Percentiles rank a stretch among this genome's conserved stretches.
Conservation (phyloP, 2,888 invertebrate genomes). For the Conomelus anceps region DNA sequence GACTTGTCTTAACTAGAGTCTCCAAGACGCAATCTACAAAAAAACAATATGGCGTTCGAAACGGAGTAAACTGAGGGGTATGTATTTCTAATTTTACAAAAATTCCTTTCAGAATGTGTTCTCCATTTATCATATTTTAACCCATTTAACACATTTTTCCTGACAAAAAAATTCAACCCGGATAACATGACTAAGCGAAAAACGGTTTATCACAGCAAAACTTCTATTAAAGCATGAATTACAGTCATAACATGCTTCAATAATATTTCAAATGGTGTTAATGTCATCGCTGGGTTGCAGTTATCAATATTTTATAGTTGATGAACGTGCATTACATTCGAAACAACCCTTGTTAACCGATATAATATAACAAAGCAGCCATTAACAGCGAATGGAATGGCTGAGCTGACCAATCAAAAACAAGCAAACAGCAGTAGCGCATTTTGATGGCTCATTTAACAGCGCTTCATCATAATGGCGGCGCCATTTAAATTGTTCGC, state of each 20-base stretch:
- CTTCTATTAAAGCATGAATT: neutral
- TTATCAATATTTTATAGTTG: neutral
- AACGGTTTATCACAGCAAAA: neutral
- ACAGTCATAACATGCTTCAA: neutral
- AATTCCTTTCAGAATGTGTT: too few species aligned
- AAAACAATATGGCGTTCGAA: too few species aligned
- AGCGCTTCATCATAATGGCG: neutral
- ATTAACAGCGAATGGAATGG: neutral
- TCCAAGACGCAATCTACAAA: too few species aligned
- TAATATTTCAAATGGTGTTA: neutral
- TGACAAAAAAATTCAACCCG: too few species aligned
- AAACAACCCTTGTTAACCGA: neutral
- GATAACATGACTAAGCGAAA: too few species aligned
- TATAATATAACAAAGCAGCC: neutral
- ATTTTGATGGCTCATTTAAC: neutral
- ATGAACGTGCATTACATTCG: too few species aligned
- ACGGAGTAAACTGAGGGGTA: too few species aligned
- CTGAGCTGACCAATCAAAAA: neutral
- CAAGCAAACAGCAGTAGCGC: neutral
- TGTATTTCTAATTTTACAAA: too few species aligned
- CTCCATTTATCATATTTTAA: too few species aligned
- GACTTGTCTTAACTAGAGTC: too few species aligned
- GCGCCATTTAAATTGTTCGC: neutral
- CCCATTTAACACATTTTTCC: too few species aligned
- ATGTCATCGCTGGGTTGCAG: neutral